Evolutionary conservation across 2,888 invertebrate genomes (phyloP).

Genomic region (Amphipyra berbera): DNA sequence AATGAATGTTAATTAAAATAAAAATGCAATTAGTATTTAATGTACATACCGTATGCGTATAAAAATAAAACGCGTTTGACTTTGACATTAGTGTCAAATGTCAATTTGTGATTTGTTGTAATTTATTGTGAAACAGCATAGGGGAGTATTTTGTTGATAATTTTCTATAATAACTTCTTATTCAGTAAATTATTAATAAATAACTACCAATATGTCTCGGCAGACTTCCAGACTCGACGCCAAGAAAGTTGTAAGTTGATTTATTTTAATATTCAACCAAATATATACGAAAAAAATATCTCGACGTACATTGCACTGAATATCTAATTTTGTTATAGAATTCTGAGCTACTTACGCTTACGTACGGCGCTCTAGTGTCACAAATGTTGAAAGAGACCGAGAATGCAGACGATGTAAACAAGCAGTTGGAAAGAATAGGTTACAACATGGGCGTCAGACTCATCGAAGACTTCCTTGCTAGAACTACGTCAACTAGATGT

Average conservation of each 20-base stretch:
- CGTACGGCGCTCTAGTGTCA: constrained; percentile 99
- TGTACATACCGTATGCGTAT: no score
- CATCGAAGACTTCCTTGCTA: constrained; percentile 99
- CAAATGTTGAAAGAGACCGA: constrained; percentile 99
- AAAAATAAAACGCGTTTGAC: not conserved
- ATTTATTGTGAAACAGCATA: not conserved
- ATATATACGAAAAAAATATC: not conserved
- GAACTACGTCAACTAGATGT: constrained; percentile 96
- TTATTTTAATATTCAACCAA: not conserved
- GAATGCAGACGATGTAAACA: constrained; percentile 99
- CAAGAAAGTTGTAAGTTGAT: constrained; percentile 93
- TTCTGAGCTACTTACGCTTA: constrained; percentile 98
- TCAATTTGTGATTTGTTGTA: not conserved
- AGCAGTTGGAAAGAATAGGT: constrained; percentile 98
- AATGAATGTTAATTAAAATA: no score
- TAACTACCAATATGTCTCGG: constrained; percentile 90
- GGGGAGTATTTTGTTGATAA: constrained; percentile 29
- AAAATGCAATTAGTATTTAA: no score
- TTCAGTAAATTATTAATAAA: not conserved
- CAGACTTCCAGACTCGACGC: constrained; percentile 92
- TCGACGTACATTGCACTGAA: not conserved
- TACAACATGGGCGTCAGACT: constrained; percentile 99
- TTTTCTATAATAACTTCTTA: not conserved
- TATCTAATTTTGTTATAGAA: constrained; percentile 91
- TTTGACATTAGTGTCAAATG: constrained; percentile 6